Conservation (phyloP, 2,888 invertebrate species). For the Cataglyphis rosenhaueri region DNA sequence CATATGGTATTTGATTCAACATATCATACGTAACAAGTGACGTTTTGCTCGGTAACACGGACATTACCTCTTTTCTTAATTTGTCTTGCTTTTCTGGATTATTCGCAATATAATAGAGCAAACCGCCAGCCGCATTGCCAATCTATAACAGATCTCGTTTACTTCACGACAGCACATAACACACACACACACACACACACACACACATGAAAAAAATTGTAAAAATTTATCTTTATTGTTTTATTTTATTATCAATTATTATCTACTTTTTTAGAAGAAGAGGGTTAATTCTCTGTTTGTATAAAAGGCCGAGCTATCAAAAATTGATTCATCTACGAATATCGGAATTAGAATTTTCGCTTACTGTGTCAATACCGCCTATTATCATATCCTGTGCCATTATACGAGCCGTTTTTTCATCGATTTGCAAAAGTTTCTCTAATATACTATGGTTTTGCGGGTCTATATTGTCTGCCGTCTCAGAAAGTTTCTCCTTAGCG, state of each 20-base stretch:
- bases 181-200: too few species aligned
- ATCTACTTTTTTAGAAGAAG: neutral
- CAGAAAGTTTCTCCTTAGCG: conserved; percentile 79
- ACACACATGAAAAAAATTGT: too few species aligned
- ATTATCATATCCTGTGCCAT: conserved; percentile 91
- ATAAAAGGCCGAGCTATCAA: neutral
- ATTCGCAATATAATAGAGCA: conserved; percentile 88
- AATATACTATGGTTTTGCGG: conserved; percentile 87
- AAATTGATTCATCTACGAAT: neutral
- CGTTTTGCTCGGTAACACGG: conserved; percentile 84
- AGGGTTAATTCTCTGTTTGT: neutral
- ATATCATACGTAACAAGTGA: conserved; percentile 84
- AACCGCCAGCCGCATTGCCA: conserved; percentile 87
- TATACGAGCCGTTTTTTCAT: conserved; percentile 88
- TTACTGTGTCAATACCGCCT: conserved; percentile 90
- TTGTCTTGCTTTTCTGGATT: conserved; percentile 89
- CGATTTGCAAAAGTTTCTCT: conserved; percentile 88
- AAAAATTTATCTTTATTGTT: too few species aligned
- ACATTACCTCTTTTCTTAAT: conserved; percentile 87
- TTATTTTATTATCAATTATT: too few species aligned
- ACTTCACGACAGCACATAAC: neutral
- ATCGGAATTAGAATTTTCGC: neutral
- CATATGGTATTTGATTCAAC: conserved; percentile 87
- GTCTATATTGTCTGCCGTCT: conserved; percentile 84
- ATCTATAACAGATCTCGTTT: conserved; percentile 84